Base-by-base conservation (phyloP, 2,113 vertebrate genomes). In the Phalacrocorax pelagicus region DNA sequence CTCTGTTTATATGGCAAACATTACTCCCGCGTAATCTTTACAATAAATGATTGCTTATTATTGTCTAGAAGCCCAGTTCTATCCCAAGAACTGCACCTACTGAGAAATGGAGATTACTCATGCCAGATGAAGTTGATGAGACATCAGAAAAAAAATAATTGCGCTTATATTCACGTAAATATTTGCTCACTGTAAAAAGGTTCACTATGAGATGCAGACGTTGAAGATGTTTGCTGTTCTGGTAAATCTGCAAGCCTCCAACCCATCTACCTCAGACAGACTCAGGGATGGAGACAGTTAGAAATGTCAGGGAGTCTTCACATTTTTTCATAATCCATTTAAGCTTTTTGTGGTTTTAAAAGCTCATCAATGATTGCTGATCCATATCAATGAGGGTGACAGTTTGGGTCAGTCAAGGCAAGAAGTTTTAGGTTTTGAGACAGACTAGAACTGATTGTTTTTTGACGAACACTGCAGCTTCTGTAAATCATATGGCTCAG, bases 271-370 rank as follows among this genome's bases (percentile, higher is more conserved):
- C 40, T 65, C 81, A 81, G 65, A 86, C 12, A 74, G 70, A 67
- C 36, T 46, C 5, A 3, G 55, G 52, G 27, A 51, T 67, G 20
- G 47, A 72, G 61, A 14, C 51, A 62, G 24, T 49, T 77, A 58
- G 49, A 94, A 72, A 62, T n/a, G 26, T n/a, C n/a, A 73, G 17
- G 10, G 23, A 82, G 23, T n/a, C 57, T 81, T 86, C 69, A 10
- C 26, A 10, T 54, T 81, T 94, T 77, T 66, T 36, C 27, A 17
- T 69, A 79, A 72, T 8, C 14, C 74, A 55, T 89, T 85, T 80
- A 89, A 87, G 54, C 19, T 47, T 90, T 88, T 86, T 79, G 61
- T 75, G 49, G 36, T 79, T 94, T 92, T 86, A 89, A 84, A 88
- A 69, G 59, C 11, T 85, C 66, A 17, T 47, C 78, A 62, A 5